Evolutionary conservation across 1,140 invertebrate genomes (phyloP).

Genomic region (Pantala flavescens): DNA sequence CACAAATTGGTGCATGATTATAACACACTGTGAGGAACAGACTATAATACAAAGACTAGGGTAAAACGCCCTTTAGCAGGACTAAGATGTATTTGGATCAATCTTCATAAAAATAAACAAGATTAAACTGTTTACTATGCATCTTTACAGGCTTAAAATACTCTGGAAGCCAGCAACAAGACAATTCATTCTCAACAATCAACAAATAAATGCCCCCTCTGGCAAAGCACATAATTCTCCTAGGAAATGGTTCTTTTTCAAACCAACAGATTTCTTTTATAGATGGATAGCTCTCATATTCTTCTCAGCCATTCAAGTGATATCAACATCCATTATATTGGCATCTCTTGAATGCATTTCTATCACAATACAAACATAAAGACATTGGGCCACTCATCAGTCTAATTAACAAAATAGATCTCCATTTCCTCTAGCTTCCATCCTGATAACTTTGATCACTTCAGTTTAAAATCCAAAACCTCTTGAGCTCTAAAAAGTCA

Average conservation of each 20-base stretch:
- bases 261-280: no score
- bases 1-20: conserved; percentile 2
- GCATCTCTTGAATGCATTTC: no score
- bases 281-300: no score
- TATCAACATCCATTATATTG: no score
- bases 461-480: no score
- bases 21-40: conserved; percentile 5
- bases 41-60: neutral
- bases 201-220: neutral
- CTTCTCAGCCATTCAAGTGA: no score
- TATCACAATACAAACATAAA: no score
- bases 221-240: neutral
- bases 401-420: no score
- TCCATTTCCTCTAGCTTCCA: no score
- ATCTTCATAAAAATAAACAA: conserved; percentile 4
- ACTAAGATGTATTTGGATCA: neutral
- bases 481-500: no score
- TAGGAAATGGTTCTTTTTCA: neutral
- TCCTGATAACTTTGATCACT: no score
- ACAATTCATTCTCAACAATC: conserved; percentile 2
- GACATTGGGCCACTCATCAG: no score
- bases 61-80: neutral
- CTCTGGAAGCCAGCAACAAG: conserved; percentile 7
- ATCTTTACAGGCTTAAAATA: conserved; percentile 7
- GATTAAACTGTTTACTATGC: neutral